Evolutionary conservation across 2,113 vertebrate species (phyloP).

Genomic region (Hiodon tergisus): DNA sequence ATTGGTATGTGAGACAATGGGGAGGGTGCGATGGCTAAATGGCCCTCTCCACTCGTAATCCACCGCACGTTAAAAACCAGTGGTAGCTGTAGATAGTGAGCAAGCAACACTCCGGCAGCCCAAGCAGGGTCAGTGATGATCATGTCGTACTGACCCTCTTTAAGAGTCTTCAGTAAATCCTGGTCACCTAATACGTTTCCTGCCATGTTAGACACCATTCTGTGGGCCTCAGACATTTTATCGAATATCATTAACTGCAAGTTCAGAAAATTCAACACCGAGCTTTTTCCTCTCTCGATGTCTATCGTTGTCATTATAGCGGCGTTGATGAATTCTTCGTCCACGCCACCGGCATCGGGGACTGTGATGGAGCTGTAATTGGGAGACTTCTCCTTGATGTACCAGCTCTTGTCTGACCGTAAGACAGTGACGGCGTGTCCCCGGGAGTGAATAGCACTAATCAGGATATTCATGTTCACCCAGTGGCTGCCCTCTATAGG

Average conservation of each 20-base stretch:
- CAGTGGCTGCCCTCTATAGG: conserved; percentile 64
- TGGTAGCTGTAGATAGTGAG: conserved; percentile 34
- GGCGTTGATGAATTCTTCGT: conserved; percentile 43
- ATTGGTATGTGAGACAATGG: conserved; percentile 39
- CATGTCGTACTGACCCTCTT: conserved; percentile 27
- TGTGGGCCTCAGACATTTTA: neutral
- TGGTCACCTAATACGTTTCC: conserved; percentile 8
- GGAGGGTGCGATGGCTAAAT: conserved; percentile 34
- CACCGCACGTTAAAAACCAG: conserved; percentile 36
- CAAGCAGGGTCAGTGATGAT: conserved; percentile 34
- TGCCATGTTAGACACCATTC: neutral
- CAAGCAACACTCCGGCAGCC: conserved; percentile 28
- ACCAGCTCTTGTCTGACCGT: conserved; percentile 51
- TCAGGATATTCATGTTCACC: conserved; percentile 59
- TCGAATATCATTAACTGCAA: conserved; percentile 47
- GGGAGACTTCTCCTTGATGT: conserved; percentile 41
- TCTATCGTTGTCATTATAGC: conserved; percentile 41
- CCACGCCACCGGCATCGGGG: conserved; percentile 37
- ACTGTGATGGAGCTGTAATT: conserved; percentile 52
- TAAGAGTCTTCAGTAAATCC: conserved; percentile 10
- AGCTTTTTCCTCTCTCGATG: conserved; percentile 39
- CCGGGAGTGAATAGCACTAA: conserved; percentile 48
- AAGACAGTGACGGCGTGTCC: conserved; percentile 53
- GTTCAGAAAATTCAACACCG: conserved; percentile 30
- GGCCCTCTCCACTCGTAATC: conserved; percentile 32